Conservation (phyloP, 2,888 invertebrate species). For the Alentia gelatinosa region DNA sequence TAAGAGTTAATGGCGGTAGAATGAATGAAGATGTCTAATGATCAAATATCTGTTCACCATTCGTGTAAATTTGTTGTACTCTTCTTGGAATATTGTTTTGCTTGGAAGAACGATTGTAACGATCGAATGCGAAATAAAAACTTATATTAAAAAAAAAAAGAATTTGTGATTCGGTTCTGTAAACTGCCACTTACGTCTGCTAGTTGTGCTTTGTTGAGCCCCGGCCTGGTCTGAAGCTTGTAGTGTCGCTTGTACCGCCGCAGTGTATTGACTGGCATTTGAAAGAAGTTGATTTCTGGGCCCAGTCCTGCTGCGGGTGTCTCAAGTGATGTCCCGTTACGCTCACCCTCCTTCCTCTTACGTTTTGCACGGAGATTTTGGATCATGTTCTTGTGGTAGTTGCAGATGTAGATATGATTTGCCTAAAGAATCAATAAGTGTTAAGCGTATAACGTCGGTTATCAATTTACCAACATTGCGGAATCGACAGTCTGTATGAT, state of each 20-base stretch:
- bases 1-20: too few relatives aligned
- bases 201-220: constrained; percentile 95
- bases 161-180: too few relatives aligned
- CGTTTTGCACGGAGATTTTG: constrained; percentile 94
- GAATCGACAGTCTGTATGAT: too few relatives aligned
- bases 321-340: constrained; percentile 85
- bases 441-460: too few relatives aligned
- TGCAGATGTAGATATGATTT: constrained; percentile 90
- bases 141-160: too few relatives aligned
- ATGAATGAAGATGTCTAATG: too few relatives aligned
- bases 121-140: too few relatives aligned
- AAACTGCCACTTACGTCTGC: constrained; percentile 89
- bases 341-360: constrained; percentile 93
- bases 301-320: constrained; percentile 79
- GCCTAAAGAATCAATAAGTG: background rate
- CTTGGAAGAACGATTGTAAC: too few relatives aligned
- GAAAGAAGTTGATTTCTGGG: constrained; percentile 89
- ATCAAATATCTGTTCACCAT: too few relatives aligned
- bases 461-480: too few relatives aligned
- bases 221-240: constrained; percentile 94
- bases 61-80: too few relatives aligned
- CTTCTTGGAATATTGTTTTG: too few relatives aligned
- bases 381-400: constrained; percentile 96
- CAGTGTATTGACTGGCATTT: constrained; percentile 95
- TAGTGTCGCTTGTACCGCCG: constrained; percentile 95